phyloP scores from a whole-genome alignment of 1,140 invertebrate genomes.

The Caenorhabditis latens region DNA sequence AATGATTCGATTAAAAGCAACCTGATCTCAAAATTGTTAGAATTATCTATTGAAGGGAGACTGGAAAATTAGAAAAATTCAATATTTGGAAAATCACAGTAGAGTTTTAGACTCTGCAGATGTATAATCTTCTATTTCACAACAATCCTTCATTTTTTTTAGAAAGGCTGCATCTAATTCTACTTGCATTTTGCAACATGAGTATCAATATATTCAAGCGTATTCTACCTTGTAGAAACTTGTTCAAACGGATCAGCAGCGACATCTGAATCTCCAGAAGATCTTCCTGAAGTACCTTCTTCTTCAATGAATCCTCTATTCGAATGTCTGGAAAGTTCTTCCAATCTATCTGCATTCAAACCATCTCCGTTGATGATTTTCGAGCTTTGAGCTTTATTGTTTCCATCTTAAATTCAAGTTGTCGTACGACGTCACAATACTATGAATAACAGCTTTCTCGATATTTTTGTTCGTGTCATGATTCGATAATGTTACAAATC shows the following conservation, averaged over 20 bases:
- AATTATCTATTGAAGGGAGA: no score
- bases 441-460: background rate
- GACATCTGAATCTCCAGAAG: background rate
- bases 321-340: slow-evolving; percentile 7
- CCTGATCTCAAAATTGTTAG: no score
- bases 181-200: no score
- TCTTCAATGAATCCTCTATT: slow-evolving; percentile 31
- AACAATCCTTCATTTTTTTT: no score
- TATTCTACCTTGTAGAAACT: background rate
- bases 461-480: background rate
- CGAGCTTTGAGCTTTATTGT: slow-evolving; percentile 5
- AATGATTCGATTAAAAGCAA: no score
- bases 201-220: no score
- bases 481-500: no score
- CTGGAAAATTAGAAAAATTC: no score
- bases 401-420: background rate
- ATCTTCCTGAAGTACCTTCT: slow-evolving; percentile 4
- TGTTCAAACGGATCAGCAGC: background rate
- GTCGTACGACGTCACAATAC: background rate
- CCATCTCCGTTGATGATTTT: slow-evolving; percentile 40
- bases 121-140: no score
- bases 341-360: slow-evolving; percentile 32
- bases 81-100: no score
- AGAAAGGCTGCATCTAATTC: no score
- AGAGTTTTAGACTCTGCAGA: no score